A percentile compares a stretch with the other conserved stretches of the same genome.
These are phyloP conservation scores for Agelastica alni DNA, from an alignment of 2,888 invertebrate species.

Conservation along the genomic window DNA sequence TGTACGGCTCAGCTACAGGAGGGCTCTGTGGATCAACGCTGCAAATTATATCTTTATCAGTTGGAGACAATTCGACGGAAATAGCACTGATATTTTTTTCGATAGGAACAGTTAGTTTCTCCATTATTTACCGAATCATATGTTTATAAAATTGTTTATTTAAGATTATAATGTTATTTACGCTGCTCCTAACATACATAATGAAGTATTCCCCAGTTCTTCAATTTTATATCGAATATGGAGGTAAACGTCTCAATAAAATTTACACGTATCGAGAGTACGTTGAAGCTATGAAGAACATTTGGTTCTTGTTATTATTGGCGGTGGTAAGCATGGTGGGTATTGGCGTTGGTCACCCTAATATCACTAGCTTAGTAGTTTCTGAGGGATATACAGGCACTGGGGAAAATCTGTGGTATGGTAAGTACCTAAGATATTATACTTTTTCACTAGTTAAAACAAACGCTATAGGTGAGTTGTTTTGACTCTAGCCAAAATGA, in stretches of 20 bases:
- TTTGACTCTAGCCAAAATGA: too few species aligned
- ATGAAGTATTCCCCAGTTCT: slow-evolving; percentile 13
- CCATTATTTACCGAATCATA: not conserved
- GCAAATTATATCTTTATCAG: slow-evolving; percentile 30
- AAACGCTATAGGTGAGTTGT: too few species aligned
- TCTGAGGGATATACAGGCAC: slow-evolving; percentile 35
- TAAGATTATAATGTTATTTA: slow-evolving; percentile 17
- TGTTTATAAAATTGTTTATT: not conserved
- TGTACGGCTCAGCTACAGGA: slow-evolving; percentile 27
- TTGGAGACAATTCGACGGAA: slow-evolving; percentile 28
- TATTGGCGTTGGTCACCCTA: slow-evolving; percentile 29
- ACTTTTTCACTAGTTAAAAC: too few species aligned
- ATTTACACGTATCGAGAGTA: not conserved
- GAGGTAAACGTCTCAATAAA: not conserved
- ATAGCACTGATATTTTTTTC: slow-evolving; percentile 34
- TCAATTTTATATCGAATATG: slow-evolving; percentile 8
- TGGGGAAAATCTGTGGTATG: slow-evolving; percentile 29
- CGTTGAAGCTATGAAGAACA: slow-evolving; percentile 11
- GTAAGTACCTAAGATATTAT: slow-evolving; percentile 32
- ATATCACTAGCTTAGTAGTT: slow-evolving; percentile 35
- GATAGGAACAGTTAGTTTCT: slow-evolving; percentile 26
- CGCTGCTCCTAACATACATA: slow-evolving; percentile 13
- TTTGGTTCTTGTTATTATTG: slow-evolving; percentile 32
- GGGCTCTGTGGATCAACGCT: slow-evolving; percentile 24
- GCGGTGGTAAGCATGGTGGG: slow-evolving; percentile 24